Conservation (phyloP, 2,113 vertebrate species). For the Petrocephalus microphthalmus region DNA sequence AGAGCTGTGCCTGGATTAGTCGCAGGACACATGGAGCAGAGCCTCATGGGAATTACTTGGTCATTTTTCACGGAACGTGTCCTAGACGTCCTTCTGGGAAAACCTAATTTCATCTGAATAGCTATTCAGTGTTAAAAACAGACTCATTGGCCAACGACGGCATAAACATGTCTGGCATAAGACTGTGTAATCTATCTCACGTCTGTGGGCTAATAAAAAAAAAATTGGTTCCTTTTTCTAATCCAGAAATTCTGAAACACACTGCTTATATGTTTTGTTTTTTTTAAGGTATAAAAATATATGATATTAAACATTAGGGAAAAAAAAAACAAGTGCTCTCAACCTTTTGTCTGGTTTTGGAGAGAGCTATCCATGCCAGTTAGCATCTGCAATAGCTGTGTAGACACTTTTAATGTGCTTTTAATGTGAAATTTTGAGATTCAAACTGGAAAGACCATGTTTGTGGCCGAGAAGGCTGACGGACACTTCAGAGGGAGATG, state of each 20-base stretch:
- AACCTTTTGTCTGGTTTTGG: background rate
- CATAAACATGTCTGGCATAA: background rate
- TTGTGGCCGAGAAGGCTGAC: background rate
- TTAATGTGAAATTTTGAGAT: background rate
- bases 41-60: background rate
- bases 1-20: background rate
- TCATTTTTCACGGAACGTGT: background rate
- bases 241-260: too few species aligned
- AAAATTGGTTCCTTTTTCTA: background rate
- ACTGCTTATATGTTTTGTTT: too few species aligned
- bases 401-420: background rate
- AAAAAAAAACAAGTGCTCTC: background rate
- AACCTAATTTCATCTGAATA: background rate
- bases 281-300: too few species aligned
- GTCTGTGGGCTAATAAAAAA: background rate
- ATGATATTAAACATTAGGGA: background rate
- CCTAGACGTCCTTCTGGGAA: background rate
- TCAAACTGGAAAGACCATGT: background rate
- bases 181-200: background rate
- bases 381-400: background rate
- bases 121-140: background rate
- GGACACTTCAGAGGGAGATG: background rate
- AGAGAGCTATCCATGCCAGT: background rate
- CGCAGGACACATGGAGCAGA: background rate
- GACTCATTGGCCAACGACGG: background rate